phyloP scores from a whole-genome alignment of 2,888 invertebrate species.

The Chrysolina oricalcia region DNA sequence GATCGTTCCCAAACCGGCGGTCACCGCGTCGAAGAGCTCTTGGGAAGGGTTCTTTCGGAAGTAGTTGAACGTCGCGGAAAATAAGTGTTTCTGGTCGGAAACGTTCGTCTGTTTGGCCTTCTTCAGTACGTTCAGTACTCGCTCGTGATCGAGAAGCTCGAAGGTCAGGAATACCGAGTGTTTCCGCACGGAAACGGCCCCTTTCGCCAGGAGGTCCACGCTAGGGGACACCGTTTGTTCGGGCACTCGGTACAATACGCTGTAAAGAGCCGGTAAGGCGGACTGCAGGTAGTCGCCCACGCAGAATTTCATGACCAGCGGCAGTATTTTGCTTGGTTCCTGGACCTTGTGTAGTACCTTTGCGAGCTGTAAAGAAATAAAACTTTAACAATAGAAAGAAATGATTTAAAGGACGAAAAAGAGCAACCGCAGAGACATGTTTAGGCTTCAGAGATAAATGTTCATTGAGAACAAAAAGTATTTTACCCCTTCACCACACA shows the following conservation, averaged over 20 bases:
- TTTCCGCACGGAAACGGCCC: slow-evolving; percentile 56
- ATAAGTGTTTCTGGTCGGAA: slow-evolving; percentile 53
- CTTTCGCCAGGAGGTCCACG: slow-evolving; percentile 47
- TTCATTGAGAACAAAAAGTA: no score
- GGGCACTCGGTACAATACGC: slow-evolving; percentile 49
- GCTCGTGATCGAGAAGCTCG: slow-evolving; percentile 42
- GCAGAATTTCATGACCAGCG: slow-evolving; percentile 51
- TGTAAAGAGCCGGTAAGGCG: slow-evolving; percentile 50
- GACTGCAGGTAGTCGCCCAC: slow-evolving; percentile 56
- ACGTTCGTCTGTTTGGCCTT: slow-evolving; percentile 42
- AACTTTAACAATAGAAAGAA: no score
- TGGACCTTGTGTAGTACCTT: slow-evolving; percentile 43
- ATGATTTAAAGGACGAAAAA: no score
- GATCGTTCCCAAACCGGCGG: slow-evolving; percentile 47
- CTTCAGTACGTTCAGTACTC: slow-evolving; percentile 39
- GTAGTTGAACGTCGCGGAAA: slow-evolving; percentile 53
- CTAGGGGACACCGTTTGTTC: slow-evolving; percentile 47
- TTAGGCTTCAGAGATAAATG: no score
- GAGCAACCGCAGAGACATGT: no score
- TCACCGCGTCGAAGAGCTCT: slow-evolving; percentile 45
- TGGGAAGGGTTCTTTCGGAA: slow-evolving; percentile 53
- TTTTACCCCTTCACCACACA: no score
- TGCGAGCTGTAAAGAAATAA: background rate
- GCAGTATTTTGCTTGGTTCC: slow-evolving; percentile 45
- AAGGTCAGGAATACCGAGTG: slow-evolving; percentile 55